These are phyloP conservation scores for Grammomys surdaster DNA, from an alignment of 2,113 vertebrate species.

Conservation along the genomic window DNA sequence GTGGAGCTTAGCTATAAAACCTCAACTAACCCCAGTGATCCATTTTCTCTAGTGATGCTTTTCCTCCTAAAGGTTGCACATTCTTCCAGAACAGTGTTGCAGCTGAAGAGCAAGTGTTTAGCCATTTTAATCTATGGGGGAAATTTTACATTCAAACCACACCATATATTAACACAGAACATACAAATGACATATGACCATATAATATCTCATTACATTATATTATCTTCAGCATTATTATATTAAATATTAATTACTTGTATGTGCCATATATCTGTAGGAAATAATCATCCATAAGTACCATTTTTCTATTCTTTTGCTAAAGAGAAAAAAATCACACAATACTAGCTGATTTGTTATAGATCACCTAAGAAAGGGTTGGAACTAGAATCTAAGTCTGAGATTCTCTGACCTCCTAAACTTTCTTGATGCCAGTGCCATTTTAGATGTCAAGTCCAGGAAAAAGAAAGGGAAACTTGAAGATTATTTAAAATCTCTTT, in stretches of 20 bases:
- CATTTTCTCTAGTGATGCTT: background rate
- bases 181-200: background rate
- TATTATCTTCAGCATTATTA: background rate
- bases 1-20: background rate
- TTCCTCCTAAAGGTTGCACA: background rate
- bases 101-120: background rate
- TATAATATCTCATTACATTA: background rate
- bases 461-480: background rate
- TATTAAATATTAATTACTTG: constrained; percentile 3
- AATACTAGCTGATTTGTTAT: constrained; percentile 23
- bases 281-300: background rate
- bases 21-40: background rate
- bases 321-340: background rate
- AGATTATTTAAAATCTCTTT: background rate
- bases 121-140: background rate
- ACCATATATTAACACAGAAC: background rate
- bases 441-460: constrained; percentile 13
- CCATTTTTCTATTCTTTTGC: background rate
- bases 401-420: background rate
- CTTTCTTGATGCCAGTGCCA: background rate
- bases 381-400: constrained; percentile 14
- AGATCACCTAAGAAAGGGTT: constrained; percentile 27
- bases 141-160: background rate
- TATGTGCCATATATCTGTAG: background rate
- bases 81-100: background rate